A percentile compares a stretch with the other conserved stretches of the same genome.
phyloP scores from a whole-genome alignment of 2,113 vertebrate species.

The Ictalurus punctatus region DNA sequence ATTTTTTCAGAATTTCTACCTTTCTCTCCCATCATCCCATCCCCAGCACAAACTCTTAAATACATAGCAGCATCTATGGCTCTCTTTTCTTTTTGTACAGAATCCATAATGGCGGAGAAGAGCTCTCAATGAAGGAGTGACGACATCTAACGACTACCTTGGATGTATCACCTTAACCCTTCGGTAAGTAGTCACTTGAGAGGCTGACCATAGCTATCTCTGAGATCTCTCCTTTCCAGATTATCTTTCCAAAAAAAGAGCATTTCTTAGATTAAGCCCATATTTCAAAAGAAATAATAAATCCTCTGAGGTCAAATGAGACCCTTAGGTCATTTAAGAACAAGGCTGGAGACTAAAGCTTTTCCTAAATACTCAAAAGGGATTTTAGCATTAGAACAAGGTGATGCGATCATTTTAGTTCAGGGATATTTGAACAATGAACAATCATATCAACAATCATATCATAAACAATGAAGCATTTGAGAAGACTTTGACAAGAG shows the following conservation, averaged over 20 bases:
- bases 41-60: slow-evolving; percentile 53
- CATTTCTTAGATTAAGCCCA: slow-evolving; percentile 13
- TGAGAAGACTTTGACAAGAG: slow-evolving; percentile 59
- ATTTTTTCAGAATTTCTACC: neutral
- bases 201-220: slow-evolving; percentile 33
- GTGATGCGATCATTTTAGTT: slow-evolving; percentile 66
- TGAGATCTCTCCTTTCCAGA: slow-evolving; percentile 20
- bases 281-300: slow-evolving; percentile 43
- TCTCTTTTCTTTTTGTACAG: slow-evolving; percentile 63
- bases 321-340: slow-evolving; percentile 9
- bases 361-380: slow-evolving; percentile 62
- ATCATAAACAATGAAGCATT: slow-evolving; percentile 70
- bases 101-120: slow-evolving; percentile 60
- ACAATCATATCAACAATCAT: too few species aligned
- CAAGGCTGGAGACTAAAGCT: slow-evolving; percentile 42
- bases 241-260: slow-evolving; percentile 13
- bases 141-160: slow-evolving; percentile 70
- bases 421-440: slow-evolving; percentile 18
- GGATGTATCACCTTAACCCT: slow-evolving; percentile 62
- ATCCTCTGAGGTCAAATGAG: slow-evolving; percentile 19
- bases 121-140: slow-evolving; percentile 73
- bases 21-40: slow-evolving; percentile 57
- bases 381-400: slow-evolving; percentile 66
- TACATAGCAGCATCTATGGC: slow-evolving; percentile 59
- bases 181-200: slow-evolving; percentile 32